Conservation (phyloP, 2,797 vertebrate genomes). For the Lemur catta region DNA sequence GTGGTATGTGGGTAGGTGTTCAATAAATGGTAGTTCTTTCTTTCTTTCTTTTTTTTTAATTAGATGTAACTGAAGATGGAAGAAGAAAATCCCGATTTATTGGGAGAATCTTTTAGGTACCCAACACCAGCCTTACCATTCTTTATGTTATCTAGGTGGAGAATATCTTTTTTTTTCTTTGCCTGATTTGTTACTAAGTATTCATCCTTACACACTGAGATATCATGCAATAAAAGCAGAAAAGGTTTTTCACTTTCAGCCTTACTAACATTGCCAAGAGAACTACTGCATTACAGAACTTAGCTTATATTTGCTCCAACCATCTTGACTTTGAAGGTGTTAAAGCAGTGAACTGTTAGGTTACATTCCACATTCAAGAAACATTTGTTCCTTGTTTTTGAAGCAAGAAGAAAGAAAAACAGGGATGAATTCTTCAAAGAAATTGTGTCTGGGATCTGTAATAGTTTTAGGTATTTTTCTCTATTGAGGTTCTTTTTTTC, state of each 20-base stretch:
- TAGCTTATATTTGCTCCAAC: not conserved
- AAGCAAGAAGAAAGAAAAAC: constrained; percentile 25
- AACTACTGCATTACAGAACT: not conserved
- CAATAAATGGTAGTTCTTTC: not conserved
- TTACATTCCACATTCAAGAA: constrained; percentile 13
- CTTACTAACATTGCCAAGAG: not conserved
- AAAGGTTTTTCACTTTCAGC: not conserved
- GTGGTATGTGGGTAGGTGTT: not conserved
- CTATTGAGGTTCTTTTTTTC: not conserved
- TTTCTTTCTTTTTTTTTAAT: not conserved
- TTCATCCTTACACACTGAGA: not conserved
- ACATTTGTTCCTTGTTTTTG: constrained; percentile 34
- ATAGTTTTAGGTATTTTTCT: constrained; percentile 39
- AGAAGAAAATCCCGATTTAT: not conserved
- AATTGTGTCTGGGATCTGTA: not conserved
- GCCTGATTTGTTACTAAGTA: constrained; percentile 31
- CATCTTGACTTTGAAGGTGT: not conserved
- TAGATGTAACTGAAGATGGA: not conserved
- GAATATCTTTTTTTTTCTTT: not conserved
- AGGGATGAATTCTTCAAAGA: not conserved
- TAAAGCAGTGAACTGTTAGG: not conserved
- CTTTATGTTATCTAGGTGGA: not conserved
- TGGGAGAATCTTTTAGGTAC: not conserved
- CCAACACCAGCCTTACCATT: not conserved
- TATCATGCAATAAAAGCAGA: not conserved